phyloP scores from a whole-genome alignment of 2,888 invertebrate species.

The Plusia festucae region DNA sequence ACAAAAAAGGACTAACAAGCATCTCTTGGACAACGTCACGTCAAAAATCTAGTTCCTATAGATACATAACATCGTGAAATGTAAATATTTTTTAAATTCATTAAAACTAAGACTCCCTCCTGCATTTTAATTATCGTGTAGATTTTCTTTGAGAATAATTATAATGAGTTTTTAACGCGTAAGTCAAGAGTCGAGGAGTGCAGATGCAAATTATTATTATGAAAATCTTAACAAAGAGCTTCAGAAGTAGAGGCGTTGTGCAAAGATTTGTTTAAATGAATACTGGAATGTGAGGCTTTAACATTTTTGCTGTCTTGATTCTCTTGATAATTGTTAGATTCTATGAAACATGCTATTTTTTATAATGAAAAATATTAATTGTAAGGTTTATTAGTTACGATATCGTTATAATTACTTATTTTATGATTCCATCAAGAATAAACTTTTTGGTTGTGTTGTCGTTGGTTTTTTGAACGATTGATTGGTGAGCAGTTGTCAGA shows the following conservation, averaged over 20 bases:
- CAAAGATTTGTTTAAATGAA: background rate
- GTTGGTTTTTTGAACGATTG: too few species aligned
- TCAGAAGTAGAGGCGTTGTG: background rate
- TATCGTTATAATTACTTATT: too few species aligned
- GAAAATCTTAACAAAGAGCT: constrained; percentile 1
- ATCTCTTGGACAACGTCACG: too few species aligned
- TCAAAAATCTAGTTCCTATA: too few species aligned
- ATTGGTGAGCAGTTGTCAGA: too few species aligned
- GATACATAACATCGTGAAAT: background rate
- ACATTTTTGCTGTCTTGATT: background rate
- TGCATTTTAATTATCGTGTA: constrained; percentile 5
- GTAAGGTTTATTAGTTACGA: too few species aligned
- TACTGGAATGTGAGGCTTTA: background rate
- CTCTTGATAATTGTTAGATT: background rate
- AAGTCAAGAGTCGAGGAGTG: background rate
- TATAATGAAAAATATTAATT: too few species aligned
- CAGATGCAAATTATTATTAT: constrained; percentile 7
- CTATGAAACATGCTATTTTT: too few species aligned
- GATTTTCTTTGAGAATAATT: constrained; percentile 7
- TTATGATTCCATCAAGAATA: too few species aligned
- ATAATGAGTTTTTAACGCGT: constrained; percentile 5
- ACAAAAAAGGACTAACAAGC: too few species aligned
- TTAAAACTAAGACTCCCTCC: background rate
- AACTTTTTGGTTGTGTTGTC: too few species aligned
- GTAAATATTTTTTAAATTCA: background rate